Conservation (phyloP, 1,140 invertebrate species). For the Potamilus streckersoni region DNA sequence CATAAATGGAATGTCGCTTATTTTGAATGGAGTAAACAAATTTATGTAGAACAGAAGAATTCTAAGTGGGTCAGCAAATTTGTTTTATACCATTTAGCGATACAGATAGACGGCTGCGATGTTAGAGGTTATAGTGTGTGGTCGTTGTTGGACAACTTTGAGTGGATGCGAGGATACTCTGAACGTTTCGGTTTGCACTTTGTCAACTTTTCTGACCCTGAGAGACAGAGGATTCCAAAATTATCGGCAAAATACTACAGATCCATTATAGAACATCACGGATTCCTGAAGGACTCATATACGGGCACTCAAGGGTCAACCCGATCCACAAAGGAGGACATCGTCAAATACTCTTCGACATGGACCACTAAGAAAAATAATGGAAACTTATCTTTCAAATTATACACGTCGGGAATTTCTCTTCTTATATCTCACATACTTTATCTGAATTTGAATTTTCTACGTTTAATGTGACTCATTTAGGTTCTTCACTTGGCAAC, state of each 20-base stretch:
- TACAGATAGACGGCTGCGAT: conserved; percentile 74
- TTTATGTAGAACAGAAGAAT: neutral
- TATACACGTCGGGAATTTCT: too few relatives aligned
- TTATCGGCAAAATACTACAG: conserved; percentile 71
- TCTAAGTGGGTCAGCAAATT: conserved; percentile 6
- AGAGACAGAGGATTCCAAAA: conserved; percentile 77
- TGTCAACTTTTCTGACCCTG: conserved; percentile 78
- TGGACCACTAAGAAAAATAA: too few relatives aligned
- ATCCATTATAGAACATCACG: conserved; percentile 51
- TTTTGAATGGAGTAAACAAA: too few relatives aligned
- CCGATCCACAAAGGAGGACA: too few relatives aligned
- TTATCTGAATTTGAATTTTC: too few relatives aligned
- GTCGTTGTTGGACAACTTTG: conserved; percentile 85
- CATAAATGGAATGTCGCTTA: too few relatives aligned
- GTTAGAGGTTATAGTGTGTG: conserved; percentile 79
- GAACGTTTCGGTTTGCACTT: conserved; percentile 80
- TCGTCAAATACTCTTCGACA: too few relatives aligned
- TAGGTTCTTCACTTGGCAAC: too few relatives aligned
- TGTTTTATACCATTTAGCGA: conserved; percentile 27
- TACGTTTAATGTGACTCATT: too few relatives aligned
- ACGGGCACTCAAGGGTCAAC: too few relatives aligned
- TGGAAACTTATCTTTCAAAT: too few relatives aligned
- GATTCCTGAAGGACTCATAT: conserved; percentile 23
- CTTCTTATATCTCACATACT: too few relatives aligned
- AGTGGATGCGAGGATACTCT: conserved; percentile 75